Percentiles rank a stretch among this genome's conserved stretches.
phyloP scores from a whole-genome alignment of 2,888 invertebrate genomes.

The Erebia aethiops region DNA sequence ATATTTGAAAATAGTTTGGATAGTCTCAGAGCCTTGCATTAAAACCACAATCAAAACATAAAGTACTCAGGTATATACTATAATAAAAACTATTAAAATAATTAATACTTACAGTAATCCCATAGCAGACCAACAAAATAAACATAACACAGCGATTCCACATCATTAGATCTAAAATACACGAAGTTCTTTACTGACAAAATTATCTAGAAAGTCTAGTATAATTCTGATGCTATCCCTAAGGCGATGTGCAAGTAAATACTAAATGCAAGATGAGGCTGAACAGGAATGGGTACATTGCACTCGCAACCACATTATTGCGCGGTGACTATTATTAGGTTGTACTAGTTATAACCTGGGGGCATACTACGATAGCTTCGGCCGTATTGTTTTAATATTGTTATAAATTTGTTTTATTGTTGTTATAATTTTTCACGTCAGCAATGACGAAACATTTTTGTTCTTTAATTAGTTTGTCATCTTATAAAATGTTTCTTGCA shows the following conservation, averaged over 20 bases:
- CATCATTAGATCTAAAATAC: neutral
- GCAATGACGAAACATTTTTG: too few relatives aligned
- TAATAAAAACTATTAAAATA: neutral
- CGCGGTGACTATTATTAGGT: slow-evolving; percentile 49
- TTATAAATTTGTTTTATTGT: too few relatives aligned
- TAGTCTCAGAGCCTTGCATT: too few relatives aligned
- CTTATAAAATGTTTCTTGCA: too few relatives aligned
- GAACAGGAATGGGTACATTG: slow-evolving; percentile 65
- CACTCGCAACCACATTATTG: slow-evolving; percentile 53
- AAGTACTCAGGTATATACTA: too few relatives aligned
- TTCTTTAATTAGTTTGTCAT: too few relatives aligned
- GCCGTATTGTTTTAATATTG: too few relatives aligned
- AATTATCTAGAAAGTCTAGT: neutral
- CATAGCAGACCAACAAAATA: neutral
- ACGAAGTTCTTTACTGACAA: neutral
- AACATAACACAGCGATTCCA: slow-evolving; percentile 5
- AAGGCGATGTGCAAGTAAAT: slow-evolving; percentile 35
- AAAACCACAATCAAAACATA: too few relatives aligned
- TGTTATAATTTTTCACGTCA: too few relatives aligned
- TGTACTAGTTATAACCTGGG: slow-evolving; percentile 27
- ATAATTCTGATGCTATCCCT: slow-evolving; percentile 17
- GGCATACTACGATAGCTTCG: too few relatives aligned
- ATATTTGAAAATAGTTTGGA: neutral
- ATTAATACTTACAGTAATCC: slow-evolving; percentile 3
- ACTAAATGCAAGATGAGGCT: slow-evolving; percentile 51